Percentiles rank a stretch among this genome's conserved stretches.
Evolutionary conservation across 2,113 vertebrate genomes (phyloP).

Genomic region (Martes martes): DNA sequence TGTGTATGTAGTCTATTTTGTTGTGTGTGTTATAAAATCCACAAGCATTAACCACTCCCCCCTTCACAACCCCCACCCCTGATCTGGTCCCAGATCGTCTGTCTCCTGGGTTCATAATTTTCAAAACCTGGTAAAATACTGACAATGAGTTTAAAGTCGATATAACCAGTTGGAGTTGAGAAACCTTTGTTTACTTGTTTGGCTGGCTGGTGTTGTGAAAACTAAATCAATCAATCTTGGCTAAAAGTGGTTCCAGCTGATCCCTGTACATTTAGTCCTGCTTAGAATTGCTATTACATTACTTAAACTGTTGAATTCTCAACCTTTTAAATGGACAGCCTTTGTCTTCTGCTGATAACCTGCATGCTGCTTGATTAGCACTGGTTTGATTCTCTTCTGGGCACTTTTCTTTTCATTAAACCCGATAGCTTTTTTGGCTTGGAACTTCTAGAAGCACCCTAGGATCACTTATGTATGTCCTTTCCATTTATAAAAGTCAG

Average conservation of each 20-base stretch:
- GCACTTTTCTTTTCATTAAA: conserved; percentile 39
- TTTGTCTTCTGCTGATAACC: not conserved
- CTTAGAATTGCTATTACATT: not conserved
- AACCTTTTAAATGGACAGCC: not conserved
- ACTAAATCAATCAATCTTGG: conserved; percentile 22
- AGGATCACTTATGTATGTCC: not conserved
- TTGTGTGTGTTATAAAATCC: not conserved
- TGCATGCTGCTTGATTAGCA: not conserved
- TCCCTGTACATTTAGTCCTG: not conserved
- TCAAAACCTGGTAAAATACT: not conserved
- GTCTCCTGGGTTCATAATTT: not conserved
- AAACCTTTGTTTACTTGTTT: conserved; percentile 41
- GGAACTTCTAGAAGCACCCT: not conserved
- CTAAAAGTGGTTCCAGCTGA: conserved; percentile 45
- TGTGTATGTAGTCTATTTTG: not conserved
- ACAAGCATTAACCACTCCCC: not conserved
- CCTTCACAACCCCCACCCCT: fast-evolving
- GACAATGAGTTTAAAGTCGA: conserved; percentile 14
- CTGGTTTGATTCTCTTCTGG: not conserved
- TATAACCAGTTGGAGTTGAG: not conserved
- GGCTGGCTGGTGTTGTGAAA: not conserved
- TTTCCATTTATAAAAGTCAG: conserved; percentile 38
- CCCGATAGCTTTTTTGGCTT: not conserved
- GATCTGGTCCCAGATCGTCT: not conserved
- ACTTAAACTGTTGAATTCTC: not conserved